These are phyloP conservation scores for Psammodynastes pulverulentus DNA, from an alignment of 2,113 vertebrate genomes.

Conservation along the genomic window DNA sequence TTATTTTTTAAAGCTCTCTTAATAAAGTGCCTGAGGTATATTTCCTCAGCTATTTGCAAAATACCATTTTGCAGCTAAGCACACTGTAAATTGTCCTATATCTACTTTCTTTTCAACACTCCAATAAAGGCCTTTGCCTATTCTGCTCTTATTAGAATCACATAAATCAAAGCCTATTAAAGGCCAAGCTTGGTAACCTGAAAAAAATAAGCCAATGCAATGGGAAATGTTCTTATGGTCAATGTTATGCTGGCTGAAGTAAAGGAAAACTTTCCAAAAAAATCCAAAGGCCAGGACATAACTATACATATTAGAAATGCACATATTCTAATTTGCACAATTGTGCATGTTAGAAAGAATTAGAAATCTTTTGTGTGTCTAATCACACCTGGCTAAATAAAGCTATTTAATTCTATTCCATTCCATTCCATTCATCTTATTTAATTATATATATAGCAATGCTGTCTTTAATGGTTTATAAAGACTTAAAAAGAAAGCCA, in stretches of 20 bases:
- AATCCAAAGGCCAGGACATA: constrained; percentile 22
- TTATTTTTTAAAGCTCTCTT: constrained; percentile 36
- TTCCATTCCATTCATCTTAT: neutral
- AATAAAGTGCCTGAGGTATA: constrained; percentile 48
- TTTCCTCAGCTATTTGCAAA: constrained; percentile 54
- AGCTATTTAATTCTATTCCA: neutral
- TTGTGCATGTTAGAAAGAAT: neutral
- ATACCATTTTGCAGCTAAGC: constrained; percentile 52
- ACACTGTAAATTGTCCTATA: constrained; percentile 63
- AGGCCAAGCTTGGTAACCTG: constrained; percentile 68
- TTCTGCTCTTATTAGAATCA: constrained; percentile 46
- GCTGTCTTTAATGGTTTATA: neutral
- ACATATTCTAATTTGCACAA: neutral
- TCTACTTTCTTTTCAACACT: constrained; percentile 54
- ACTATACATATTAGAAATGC: neutral
- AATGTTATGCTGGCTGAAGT: constrained; percentile 47
- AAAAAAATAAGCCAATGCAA: constrained; percentile 51
- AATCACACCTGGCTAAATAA: neutral
- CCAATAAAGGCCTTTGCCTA: constrained; percentile 51
- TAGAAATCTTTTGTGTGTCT: neutral
- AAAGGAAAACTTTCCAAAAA: constrained; percentile 50
- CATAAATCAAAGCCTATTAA: constrained; percentile 70
- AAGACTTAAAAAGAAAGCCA: neutral
- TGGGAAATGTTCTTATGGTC: constrained; percentile 43
- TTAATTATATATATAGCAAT: neutral